A percentile compares a stretch with the other conserved stretches of the same genome.
Evolutionary conservation across 2,888 invertebrate genomes (phyloP).

Genomic region (Sarcophaga variegata): DNA sequence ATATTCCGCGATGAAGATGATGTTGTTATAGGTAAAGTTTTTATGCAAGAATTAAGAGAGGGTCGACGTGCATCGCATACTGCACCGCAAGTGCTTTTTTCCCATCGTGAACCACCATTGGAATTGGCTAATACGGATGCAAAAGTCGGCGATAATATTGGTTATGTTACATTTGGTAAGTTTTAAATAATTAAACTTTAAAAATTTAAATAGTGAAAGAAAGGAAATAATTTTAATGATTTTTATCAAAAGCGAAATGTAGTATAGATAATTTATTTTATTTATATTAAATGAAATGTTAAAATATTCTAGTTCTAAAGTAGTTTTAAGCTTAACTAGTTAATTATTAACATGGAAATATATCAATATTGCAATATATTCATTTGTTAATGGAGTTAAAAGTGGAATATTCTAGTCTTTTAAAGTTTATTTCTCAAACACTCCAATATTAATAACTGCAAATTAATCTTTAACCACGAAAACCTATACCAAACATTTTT

Average conservation of each 20-base stretch:
- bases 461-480: conserved; percentile 26
- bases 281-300: no score
- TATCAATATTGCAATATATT: no score
- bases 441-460: conserved; percentile 47
- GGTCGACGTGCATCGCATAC: conserved; percentile 97
- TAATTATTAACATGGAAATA: no score
- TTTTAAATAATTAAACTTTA: conserved; percentile 69
- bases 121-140: conserved; percentile 97
- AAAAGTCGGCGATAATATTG: conserved; percentile 97
- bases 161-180: conserved; percentile 99
- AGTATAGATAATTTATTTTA: no score
- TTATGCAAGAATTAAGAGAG: conserved; percentile 99
- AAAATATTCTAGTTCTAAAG: no score
- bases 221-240: no score
- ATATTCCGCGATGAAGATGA: conserved; percentile 99
- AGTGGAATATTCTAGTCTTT: no score
- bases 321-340: no score
- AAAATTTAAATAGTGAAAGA: no score
- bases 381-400: no score
- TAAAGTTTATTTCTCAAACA: conserved; percentile 50
- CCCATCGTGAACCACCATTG: conserved; percentile 97
- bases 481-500: background rate
- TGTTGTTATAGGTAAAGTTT: conserved; percentile 99
- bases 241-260: no score
- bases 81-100: conserved; percentile 94